phyloP scores from a whole-genome alignment of 2,113 vertebrate species.

The Craseonycteris thonglongyai region DNA sequence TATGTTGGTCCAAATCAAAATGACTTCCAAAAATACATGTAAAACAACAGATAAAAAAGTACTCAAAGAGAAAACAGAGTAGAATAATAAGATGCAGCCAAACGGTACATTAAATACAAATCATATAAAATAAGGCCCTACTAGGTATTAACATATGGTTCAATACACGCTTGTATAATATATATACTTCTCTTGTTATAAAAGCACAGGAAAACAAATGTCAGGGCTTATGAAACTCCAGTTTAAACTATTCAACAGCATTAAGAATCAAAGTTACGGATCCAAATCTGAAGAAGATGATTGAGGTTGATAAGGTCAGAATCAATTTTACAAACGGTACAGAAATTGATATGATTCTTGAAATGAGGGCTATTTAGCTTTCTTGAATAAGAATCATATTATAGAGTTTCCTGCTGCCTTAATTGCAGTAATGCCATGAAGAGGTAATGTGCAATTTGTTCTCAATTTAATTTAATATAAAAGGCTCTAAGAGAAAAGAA shows the following conservation, averaged over 20 bases:
- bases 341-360: conserved; percentile 66
- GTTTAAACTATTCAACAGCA: conserved; percentile 1
- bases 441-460: conserved; percentile 47
- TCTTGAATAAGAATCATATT: conserved; percentile 42
- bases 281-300: conserved; percentile 64
- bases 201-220: neutral
- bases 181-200: neutral
- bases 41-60: neutral
- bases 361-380: conserved; percentile 64
- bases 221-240: neutral
- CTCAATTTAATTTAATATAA: conserved; percentile 60
- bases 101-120: neutral
- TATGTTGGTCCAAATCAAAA: neutral
- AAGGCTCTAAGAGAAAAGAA: neutral
- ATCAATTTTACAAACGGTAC: conserved; percentile 71
- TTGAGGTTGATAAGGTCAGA: conserved; percentile 65
- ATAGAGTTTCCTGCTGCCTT: conserved; percentile 63
- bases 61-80: neutral
- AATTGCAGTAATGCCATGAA: conserved; percentile 52
- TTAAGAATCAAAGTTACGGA: conserved; percentile 72
- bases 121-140: neutral
- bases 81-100: neutral
- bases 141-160: neutral
- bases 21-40: neutral
- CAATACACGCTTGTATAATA: neutral